Percentiles rank a stretch among this genome's conserved stretches.
Evolutionary conservation across 2,797 vertebrate species (phyloP).

Genomic region (Esox masquinongy): DNA sequence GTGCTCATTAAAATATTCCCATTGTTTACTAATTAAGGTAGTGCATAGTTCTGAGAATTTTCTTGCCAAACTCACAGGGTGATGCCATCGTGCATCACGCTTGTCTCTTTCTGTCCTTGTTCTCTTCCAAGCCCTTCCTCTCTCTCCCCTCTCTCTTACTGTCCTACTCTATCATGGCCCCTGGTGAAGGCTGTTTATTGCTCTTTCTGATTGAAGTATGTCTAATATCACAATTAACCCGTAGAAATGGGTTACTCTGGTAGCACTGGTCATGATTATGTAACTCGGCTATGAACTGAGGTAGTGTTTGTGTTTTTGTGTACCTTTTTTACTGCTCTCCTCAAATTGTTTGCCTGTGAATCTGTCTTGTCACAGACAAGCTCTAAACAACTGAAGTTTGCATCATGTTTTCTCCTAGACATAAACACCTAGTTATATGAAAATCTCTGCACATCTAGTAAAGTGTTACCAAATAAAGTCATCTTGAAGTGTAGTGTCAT

Average conservation of each 20-base stretch:
- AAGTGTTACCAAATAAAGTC: too few relatives aligned
- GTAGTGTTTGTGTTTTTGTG: neutral
- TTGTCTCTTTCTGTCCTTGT: slow-evolving; percentile 42
- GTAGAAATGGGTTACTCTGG: slow-evolving; percentile 48
- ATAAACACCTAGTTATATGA: too few relatives aligned
- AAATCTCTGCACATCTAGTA: too few relatives aligned
- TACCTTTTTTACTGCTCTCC: too few relatives aligned
- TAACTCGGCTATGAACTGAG: neutral
- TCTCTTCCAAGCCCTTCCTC: slow-evolving; percentile 17
- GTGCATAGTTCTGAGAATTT: slow-evolving; percentile 68
- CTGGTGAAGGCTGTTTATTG: slow-evolving; percentile 50
- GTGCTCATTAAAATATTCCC: slow-evolving; percentile 77
- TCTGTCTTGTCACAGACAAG: too few relatives aligned
- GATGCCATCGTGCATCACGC: neutral
- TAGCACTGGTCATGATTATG: slow-evolving; percentile 17
- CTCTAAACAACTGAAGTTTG: too few relatives aligned
- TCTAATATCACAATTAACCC: slow-evolving; percentile 50
- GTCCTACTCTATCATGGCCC: slow-evolving; percentile 31
- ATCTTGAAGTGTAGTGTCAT: too few relatives aligned
- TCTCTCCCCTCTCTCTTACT: slow-evolving; percentile 8
- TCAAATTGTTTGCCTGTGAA: too few relatives aligned
- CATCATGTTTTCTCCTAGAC: too few relatives aligned
- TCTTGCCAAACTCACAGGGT: slow-evolving; percentile 53
- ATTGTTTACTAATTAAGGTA: slow-evolving; percentile 75
- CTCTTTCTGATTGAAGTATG: slow-evolving; percentile 43